A percentile compares a stretch with the other conserved stretches of the same genome.
Conservation (phyloP, 2,797 vertebrate genomes). For the Gymnodraco acuticeps region DNA sequence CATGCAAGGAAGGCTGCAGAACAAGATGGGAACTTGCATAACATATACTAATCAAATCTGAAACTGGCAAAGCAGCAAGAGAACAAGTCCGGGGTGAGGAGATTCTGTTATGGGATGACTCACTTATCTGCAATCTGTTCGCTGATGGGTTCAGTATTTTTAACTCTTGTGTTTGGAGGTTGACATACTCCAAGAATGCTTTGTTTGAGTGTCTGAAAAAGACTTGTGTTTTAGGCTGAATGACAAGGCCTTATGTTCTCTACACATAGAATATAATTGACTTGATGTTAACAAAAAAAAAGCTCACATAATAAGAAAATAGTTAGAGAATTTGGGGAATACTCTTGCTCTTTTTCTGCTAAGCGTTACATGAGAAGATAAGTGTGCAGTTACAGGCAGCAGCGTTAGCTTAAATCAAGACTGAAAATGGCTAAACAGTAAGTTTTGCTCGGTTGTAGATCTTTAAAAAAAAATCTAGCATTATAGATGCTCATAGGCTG, state of each 20-base stretch:
- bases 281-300: background rate
- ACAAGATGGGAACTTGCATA: conserved; percentile 37
- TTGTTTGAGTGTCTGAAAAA: conserved; percentile 22
- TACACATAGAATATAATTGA: background rate
- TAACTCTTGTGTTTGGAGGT: conserved; percentile 18
- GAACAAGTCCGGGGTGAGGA: conserved; percentile 47
- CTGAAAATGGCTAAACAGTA: too few relatives aligned
- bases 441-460: too few relatives aligned
- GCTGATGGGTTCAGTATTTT: conserved; percentile 35
- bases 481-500: too few relatives aligned
- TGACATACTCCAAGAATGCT: conserved; percentile 9
- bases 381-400: too few relatives aligned
- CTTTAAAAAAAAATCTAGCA: too few relatives aligned
- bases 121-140: conserved; percentile 47
- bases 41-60: conserved; percentile 51
- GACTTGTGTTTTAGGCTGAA: background rate
- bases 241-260: conserved; percentile 4
- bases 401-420: too few relatives aligned
- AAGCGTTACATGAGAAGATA: background rate
- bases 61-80: conserved; percentile 46
- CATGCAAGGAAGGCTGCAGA: conserved; percentile 25
- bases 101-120: conserved; percentile 48
- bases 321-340: background rate
- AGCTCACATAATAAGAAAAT: background rate
- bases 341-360: background rate